Base-by-base conservation (phyloP, 2,797 vertebrate species). In the Limosa lapponica region DNA sequence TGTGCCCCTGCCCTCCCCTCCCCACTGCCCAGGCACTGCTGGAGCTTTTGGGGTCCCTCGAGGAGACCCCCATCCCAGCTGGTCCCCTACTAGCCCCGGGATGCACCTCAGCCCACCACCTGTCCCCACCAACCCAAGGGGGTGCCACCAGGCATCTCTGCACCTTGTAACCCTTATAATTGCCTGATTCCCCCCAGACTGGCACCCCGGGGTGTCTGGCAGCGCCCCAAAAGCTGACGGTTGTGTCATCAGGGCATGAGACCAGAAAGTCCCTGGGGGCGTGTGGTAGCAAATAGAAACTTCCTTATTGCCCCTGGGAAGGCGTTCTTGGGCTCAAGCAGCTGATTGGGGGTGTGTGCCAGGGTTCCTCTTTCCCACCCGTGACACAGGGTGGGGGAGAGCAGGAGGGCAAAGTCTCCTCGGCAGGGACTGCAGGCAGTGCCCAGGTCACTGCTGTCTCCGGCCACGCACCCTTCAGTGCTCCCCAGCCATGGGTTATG, bases 221-320 rank as follows among this genome's bases (percentile, higher is more conserved):
- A 25, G 52, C 34, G n/a, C 36, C 64, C 27, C 18, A 57, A 22
- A 44, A 85, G 3, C 39, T 41, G 43, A 14, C 5, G 34, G 43
- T 30, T 64, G 27, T 48, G 43, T 10, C 1, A 3, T 27, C 10
- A 5, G 27, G 17, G 27, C 1, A 8, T 0, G 2, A 88, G 16
- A 6, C 13, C 0, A 1, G 39, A 15, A 75, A 6, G 23, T 27
- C 16, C n/a, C 11, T 0, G 2, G 17, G 28, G 5, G 4, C 24
- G 30, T 0, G 3, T 10, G 28, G 20, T 4, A 39, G 44, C 28
- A 62, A 74, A 51, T 5, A 37, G 28, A 74, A 88, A 57, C 54
- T 91, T 97, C 72, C 72, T 95, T 69, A 93, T 90, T 90, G 79
- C 12, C n/a, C 6, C 8, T 0, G 1, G 6, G 52, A 67, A 41